Base-by-base conservation (phyloP, 2,888 invertebrate genomes). In the Monoplex corrugatus region DNA sequence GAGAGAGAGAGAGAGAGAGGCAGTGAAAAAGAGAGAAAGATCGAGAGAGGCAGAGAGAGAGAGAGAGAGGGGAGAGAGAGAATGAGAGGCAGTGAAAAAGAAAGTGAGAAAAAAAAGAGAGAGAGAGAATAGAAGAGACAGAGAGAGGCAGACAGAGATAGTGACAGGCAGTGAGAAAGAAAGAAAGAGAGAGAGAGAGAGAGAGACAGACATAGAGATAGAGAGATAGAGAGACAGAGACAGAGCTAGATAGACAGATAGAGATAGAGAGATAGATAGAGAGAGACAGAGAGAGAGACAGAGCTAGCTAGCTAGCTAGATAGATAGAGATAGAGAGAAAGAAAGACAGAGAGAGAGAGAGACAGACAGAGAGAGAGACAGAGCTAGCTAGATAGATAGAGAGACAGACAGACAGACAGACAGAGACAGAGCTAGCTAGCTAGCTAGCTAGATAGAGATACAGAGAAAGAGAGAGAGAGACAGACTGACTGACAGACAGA, bases 381-480 rank as follows among this genome's bases (percentile, higher is more conserved):
- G 72, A 32, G 35, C 10, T 10, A 19, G 35, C 10, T 6, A 32
- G 16, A 32, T 6, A 32, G 72, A 16, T 10, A 16, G 35, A 32
- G 72, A 16, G 35, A 32, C 35, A 72, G 72, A 72, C 35, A 32
- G 35, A 72, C 35, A 32, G 72, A 72, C 35, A 32, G 72, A 72
- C 35, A 72, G 72, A 72, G 72, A 72, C 35, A 72, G 72, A 72
- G 72, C 32, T 32, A 72, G 72, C 3, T 8, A 63, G 23, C 3
- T 16, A 23, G 63, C 3, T 3, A 63, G 23, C 10, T 13, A 16
- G 16, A 16, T 13, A 16, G 8, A 63, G 63, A 23, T 16, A 32
- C 6, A 72, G 35, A 72, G 72, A 72, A 35, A 72, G 72, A 72
- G 72, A 32, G 72, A 72, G 72, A 72, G 72, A 32, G 72, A n/a